Percentiles rank a stretch among this genome's conserved stretches.
Conservation (phyloP, 2,888 invertebrate species). For the Dasysyrphus tricinctus region DNA sequence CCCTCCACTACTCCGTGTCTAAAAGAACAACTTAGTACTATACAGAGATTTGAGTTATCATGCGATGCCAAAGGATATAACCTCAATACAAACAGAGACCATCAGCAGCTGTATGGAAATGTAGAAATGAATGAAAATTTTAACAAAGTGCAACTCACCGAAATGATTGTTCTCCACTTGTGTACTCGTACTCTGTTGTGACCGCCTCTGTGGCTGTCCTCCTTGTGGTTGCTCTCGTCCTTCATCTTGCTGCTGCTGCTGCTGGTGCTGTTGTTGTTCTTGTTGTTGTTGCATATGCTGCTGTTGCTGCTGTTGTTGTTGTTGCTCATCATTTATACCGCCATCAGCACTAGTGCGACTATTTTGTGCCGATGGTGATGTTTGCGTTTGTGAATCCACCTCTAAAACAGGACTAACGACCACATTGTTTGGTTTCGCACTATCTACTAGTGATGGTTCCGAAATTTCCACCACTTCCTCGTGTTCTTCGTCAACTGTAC, state of each 20-base stretch:
- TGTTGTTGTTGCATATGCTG: conserved; percentile 73
- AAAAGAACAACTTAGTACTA: background rate
- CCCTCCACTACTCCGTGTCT: background rate
- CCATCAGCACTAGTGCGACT: conserved; percentile 57
- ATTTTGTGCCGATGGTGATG: conserved; percentile 78
- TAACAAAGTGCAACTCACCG: conserved; percentile 85
- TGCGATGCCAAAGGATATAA: background rate
- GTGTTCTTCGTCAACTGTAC: conserved; percentile 49
- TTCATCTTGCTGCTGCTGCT: conserved; percentile 75
- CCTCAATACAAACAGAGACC: background rate
- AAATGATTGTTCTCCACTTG: conserved; percentile 94
- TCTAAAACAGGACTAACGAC: conserved; percentile 75
- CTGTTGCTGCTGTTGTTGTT: conserved; percentile 77
- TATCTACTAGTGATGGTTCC: conserved; percentile 48
- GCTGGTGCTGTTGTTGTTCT: conserved; percentile 76
- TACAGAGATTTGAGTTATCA: background rate
- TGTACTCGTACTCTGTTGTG: conserved; percentile 90
- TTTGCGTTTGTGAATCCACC: conserved; percentile 80
- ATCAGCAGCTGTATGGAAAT: background rate
- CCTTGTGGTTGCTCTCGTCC: conserved; percentile 70
- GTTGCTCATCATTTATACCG: conserved; percentile 60
- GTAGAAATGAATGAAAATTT: conserved; percentile 18
- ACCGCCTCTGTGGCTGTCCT: conserved; percentile 85
- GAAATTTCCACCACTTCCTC: conserved; percentile 45
- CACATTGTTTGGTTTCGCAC: conserved; percentile 73